A percentile compares a stretch with the other conserved stretches of the same genome.
These are phyloP conservation scores for Bombus vancouverensis DNA, from an alignment of 1,140 invertebrate species.

Conservation along the genomic window DNA sequence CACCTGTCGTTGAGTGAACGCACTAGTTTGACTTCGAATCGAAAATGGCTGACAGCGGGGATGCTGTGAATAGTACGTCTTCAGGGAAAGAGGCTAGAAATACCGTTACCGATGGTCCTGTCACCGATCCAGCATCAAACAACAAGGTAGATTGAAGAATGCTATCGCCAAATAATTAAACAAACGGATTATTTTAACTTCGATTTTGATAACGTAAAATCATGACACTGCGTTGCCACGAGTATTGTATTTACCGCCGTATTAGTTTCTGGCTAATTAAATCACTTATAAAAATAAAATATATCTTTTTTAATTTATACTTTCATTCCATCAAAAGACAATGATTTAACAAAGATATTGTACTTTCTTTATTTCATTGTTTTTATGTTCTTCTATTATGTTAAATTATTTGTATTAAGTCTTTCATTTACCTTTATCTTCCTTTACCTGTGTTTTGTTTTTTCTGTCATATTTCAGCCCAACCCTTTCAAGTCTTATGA, in stretches of 20 bases:
- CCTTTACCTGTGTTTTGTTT: constrained; percentile 49
- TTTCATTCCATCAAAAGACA: not conserved
- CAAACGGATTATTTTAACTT: not conserved
- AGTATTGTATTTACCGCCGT: constrained; percentile 58
- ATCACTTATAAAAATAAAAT: not conserved
- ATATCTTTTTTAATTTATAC: not conserved
- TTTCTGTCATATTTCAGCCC: constrained; percentile 34
- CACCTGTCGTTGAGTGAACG: constrained; percentile 24
- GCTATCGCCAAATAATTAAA: not conserved
- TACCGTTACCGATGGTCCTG: constrained; percentile 75
- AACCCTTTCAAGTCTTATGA: constrained; percentile 49
- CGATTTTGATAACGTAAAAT: constrained; percentile 3
- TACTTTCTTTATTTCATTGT: not conserved
- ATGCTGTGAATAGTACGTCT: constrained; percentile 70
- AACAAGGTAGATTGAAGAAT: constrained; percentile 73
- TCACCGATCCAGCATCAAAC: constrained; percentile 77
- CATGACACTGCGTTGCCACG: constrained; percentile 13
- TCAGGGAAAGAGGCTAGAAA: constrained; percentile 76
- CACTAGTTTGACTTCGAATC: constrained; percentile 55
- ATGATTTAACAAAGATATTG: too few species aligned
- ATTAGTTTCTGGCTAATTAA: constrained; percentile 15
- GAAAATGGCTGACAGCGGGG: constrained; percentile 80
- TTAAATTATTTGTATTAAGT: constrained; percentile 6
- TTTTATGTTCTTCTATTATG: not conserved
- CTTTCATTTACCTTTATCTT: constrained; percentile 1